Conservation (phyloP, 2,113 vertebrate genomes). For the Coptodon bakossiorum region DNA sequence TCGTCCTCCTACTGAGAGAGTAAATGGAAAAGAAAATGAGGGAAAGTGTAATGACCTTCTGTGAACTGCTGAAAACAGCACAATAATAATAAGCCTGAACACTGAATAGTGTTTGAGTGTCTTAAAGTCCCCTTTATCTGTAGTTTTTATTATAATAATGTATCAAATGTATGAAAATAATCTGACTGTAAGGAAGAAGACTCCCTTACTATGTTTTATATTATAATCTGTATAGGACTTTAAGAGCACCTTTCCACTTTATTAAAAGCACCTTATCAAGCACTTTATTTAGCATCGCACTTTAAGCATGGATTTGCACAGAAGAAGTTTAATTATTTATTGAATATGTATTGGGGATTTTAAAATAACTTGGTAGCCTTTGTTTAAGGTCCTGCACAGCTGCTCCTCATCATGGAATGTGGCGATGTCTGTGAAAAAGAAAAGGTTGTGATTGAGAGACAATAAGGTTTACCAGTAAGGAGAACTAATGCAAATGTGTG, state of each 20-base stretch:
- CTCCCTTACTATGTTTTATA: not conserved
- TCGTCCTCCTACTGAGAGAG: not conserved
- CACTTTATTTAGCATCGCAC: not conserved
- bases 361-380: not conserved
- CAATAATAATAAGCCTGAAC: not conserved
- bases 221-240: not conserved
- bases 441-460: not conserved
- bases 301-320: not conserved
- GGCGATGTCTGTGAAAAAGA: not conserved
- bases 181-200: not conserved
- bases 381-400: not conserved
- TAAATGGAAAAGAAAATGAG: not conserved
- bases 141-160: not conserved
- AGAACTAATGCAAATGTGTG: not conserved
- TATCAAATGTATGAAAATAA: not conserved
- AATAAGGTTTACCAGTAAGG: not conserved
- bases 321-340: not conserved
- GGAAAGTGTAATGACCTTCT: not conserved
- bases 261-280: not conserved
- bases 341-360: not conserved
- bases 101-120: not conserved
- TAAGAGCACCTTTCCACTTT: not conserved
- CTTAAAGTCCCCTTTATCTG: fast-evolving
- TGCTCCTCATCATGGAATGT: not conserved
- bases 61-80: not conserved